Percentiles rank a stretch among this genome's conserved stretches.
phyloP scores from a whole-genome alignment of 1,140 invertebrate genomes.

The Sminthurinus signatus region DNA sequence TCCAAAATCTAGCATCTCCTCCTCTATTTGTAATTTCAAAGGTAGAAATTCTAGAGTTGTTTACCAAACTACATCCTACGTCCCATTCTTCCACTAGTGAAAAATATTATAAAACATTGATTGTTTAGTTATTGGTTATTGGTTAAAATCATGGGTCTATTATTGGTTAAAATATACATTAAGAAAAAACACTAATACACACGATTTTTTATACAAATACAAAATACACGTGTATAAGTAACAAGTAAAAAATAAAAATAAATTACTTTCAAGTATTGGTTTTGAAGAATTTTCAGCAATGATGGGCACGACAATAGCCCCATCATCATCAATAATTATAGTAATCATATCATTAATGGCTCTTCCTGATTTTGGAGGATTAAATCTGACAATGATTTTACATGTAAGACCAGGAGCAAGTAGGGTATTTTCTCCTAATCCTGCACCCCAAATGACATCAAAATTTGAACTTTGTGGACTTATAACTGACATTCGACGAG shows the following conservation, averaged over 20 bases:
- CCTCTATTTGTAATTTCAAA: constrained; percentile 29
- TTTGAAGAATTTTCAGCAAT: constrained; percentile 1
- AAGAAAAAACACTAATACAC: too few relatives aligned
- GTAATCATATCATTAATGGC: constrained; percentile 21
- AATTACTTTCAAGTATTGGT: constrained; percentile 30
- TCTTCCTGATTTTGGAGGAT: constrained; percentile 9
- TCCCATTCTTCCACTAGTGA: constrained; percentile 30
- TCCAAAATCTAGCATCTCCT: constrained; percentile 31
- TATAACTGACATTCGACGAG: constrained; percentile 24
- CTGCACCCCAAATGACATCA: constrained; percentile 16
- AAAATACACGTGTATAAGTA: neutral
- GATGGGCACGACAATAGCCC: constrained; percentile 31
- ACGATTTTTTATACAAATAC: too few relatives aligned
- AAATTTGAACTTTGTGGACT: constrained; percentile 22
- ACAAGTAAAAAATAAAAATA: neutral
- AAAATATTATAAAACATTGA: too few relatives aligned
- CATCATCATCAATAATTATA: constrained; percentile 30
- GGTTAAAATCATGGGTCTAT: too few relatives aligned
- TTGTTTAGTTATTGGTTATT: too few relatives aligned
- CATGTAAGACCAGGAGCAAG: constrained; percentile 23
- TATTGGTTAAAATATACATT: too few relatives aligned
- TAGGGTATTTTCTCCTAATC: constrained; percentile 18
- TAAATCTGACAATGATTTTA: constrained; percentile 13
- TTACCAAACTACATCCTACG: constrained; percentile 27
- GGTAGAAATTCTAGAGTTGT: neutral